A percentile compares a stretch with the other conserved stretches of the same genome.
phyloP scores from a whole-genome alignment of 2,113 vertebrate genomes.

The Sprattus sprattus region DNA sequence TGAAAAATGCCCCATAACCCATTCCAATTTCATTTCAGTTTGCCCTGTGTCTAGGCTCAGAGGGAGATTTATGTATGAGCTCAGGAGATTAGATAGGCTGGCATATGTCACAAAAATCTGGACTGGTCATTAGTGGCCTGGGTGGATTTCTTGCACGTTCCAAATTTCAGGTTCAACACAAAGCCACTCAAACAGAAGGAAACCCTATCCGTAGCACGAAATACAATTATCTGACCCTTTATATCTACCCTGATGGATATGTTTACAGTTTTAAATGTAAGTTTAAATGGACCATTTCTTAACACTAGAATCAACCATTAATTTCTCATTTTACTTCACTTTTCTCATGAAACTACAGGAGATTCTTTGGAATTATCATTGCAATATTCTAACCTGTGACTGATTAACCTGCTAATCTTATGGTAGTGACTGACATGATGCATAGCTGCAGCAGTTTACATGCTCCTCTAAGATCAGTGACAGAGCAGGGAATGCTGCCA shows the following conservation, averaged over 20 bases:
- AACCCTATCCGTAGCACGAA: not conserved
- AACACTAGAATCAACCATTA: not conserved
- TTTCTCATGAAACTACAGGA: not conserved
- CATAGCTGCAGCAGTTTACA: not conserved
- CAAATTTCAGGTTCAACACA: not conserved
- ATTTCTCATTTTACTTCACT: not conserved
- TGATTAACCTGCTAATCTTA: not conserved
- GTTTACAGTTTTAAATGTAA: too few relatives aligned
- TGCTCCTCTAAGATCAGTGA: not conserved
- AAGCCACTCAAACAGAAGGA: not conserved
- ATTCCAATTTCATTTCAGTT: not conserved
- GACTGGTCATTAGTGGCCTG: not conserved
- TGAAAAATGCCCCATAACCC: not conserved
- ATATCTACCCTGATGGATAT: too few relatives aligned
- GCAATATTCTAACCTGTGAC: not conserved
- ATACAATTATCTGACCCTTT: not conserved
- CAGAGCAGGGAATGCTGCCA: not conserved
- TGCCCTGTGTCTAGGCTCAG: not conserved
- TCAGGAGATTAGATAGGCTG: slow-evolving; percentile 3
- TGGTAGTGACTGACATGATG: not conserved
- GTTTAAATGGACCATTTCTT: not conserved
- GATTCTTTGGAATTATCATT: not conserved
- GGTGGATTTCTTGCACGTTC: not conserved
- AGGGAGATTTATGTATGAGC: not conserved
- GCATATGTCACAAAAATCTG: slow-evolving; percentile 8